Conservation (phyloP, 2,888 invertebrate species). For the Sphaerophoria taeniata region DNA sequence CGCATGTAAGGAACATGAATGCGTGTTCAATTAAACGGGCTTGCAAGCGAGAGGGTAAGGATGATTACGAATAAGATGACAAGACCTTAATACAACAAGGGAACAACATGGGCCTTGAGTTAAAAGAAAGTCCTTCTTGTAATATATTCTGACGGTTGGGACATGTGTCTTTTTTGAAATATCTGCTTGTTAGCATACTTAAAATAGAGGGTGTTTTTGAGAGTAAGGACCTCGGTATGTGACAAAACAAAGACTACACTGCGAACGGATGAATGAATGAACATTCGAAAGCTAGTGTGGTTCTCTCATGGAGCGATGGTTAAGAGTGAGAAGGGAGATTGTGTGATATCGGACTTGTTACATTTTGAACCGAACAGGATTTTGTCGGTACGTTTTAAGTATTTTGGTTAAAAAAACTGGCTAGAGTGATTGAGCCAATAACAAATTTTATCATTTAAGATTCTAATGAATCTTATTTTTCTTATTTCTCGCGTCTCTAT, state of each 20-base stretch:
- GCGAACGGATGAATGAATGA: conserved; percentile 42
- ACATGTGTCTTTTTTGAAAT: conserved; percentile 37
- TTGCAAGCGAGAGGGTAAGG: conserved; percentile 21
- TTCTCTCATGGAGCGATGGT: conserved; percentile 15
- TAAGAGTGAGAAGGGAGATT: too few species aligned
- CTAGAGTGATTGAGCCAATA: too few species aligned
- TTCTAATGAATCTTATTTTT: too few species aligned
- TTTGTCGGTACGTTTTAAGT: too few species aligned
- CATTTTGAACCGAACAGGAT: too few species aligned
- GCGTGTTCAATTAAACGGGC: conserved; percentile 70
- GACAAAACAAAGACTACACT: conserved; percentile 54
- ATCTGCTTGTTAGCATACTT: conserved; percentile 53
- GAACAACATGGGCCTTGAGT: conserved; percentile 11
- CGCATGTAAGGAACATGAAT: conserved; percentile 46
- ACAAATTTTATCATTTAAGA: too few species aligned
- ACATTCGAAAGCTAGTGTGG: conserved; percentile 62
- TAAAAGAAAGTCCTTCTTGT: conserved; percentile 16
- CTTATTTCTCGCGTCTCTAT: too few species aligned
- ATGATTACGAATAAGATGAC: conserved; percentile 58
- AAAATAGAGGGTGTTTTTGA: conserved; percentile 31
- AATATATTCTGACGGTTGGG: conserved; percentile 23
- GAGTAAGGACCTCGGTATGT: neutral
- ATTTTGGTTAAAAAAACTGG: too few species aligned
- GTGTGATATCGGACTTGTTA: too few species aligned
- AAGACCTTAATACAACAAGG: conserved; percentile 37